Percentiles rank a stretch among this genome's conserved stretches.
Evolutionary conservation across 2,797 vertebrate species (phyloP).

Genomic region (Psittacula derbiana): DNA sequence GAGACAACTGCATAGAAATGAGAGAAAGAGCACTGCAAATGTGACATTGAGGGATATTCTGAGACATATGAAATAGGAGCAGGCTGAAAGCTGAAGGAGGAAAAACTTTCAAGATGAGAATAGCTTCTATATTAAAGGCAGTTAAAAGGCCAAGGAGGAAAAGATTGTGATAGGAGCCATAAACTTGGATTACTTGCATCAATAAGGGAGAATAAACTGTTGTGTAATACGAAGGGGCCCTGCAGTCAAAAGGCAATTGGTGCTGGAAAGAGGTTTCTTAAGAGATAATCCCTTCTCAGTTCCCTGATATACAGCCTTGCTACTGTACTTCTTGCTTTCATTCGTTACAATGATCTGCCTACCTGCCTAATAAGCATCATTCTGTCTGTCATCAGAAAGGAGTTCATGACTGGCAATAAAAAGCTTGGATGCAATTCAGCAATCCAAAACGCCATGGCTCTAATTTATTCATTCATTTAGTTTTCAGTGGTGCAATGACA

Average conservation of each 20-base stretch:
- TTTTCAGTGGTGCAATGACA: slow-evolving; percentile 63
- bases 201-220: slow-evolving; percentile 59
- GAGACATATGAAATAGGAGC: not conserved
- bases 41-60: not conserved
- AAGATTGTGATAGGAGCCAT: slow-evolving; percentile 44
- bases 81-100: not conserved
- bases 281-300: slow-evolving; percentile 28
- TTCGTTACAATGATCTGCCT: slow-evolving; percentile 9
- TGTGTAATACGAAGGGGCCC: slow-evolving; percentile 15
- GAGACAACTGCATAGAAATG: not conserved
- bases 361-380: slow-evolving; percentile 21
- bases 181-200: slow-evolving; percentile 55
- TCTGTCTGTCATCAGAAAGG: slow-evolving; percentile 4
- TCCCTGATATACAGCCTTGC: slow-evolving; percentile 6
- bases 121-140: slow-evolving; percentile 9
- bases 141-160: slow-evolving; percentile 46
- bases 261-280: slow-evolving; percentile 38
- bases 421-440: slow-evolving; percentile 53
- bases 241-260: slow-evolving; percentile 55
- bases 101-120: not conserved
- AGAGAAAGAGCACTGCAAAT: not conserved
- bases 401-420: slow-evolving; percentile 42
- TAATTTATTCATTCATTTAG: slow-evolving; percentile 74
- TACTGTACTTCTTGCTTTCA: not conserved
- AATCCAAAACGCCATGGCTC: slow-evolving; percentile 43